Conservation (phyloP, 2,113 vertebrate genomes). For the Rhipidura dahli region DNA sequence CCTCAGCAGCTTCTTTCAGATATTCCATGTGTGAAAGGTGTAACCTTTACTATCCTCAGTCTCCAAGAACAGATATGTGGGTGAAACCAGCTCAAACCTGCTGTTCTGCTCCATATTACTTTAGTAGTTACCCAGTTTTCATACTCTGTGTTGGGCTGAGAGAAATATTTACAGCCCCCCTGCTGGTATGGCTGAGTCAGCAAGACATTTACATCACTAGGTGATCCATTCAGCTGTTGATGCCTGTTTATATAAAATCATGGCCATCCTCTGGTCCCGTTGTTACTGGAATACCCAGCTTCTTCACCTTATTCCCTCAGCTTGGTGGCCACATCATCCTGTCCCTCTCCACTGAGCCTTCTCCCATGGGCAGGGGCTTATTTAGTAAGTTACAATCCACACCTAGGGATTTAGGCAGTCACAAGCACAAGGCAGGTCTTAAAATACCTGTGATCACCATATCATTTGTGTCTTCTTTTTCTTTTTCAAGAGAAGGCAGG, state of each 20-base stretch:
- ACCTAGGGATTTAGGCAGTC: background rate
- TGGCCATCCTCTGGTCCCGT: background rate
- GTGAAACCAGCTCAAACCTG: background rate
- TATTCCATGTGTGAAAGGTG: background rate
- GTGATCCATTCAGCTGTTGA: background rate
- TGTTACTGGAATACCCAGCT: background rate
- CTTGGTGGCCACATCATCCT: background rate
- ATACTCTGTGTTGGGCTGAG: background rate
- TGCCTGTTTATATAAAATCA: background rate
- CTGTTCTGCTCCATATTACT: background rate
- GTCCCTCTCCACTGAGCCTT: background rate
- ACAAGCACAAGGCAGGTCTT: background rate
- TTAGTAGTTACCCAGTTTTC: background rate
- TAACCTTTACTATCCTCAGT: background rate
- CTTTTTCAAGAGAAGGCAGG: background rate
- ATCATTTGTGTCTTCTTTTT: background rate
- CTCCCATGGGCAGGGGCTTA: background rate
- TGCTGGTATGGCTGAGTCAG: background rate
- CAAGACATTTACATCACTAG: background rate
- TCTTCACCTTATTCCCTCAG: background rate
- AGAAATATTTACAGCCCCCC: fast-evolving
- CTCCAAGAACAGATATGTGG: fast-evolving
- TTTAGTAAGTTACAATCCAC: background rate
- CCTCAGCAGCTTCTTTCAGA: background rate
- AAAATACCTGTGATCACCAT: background rate